Evolutionary conservation across 2,797 vertebrate species (phyloP), one percentile per base, ranked within the genome.

Genomic region (Lagocephalus sceleratus): DNA sequence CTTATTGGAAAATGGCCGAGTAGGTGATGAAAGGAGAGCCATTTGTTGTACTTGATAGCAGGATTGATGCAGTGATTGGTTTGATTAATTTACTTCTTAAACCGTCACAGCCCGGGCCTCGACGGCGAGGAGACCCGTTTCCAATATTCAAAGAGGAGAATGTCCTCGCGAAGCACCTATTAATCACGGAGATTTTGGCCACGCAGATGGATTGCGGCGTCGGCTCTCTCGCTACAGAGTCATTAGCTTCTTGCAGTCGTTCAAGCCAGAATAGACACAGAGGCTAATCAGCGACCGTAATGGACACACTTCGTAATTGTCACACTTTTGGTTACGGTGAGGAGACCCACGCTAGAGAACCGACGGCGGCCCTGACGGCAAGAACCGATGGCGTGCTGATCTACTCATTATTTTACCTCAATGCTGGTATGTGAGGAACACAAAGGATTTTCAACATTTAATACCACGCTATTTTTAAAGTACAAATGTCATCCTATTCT

Each of bases 291-390:
- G 84, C 79, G 42, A 71, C 82, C 66, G 73, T 91, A 91, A 92
- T 91, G 86, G 91, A 90, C 88, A 89, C 80, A 88, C 86, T 91
- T 90, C 88, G 89, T 92, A 90, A 90, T 85, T 89, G 90, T 91
- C 89, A 89, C 73, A 82, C 83, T 77, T 76, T 73, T 39, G 68
- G 52, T 75, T 67, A 65, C 41, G 61, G 68, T 75, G 50, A 71
- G 20, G 57, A 82, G 73, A 71, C 57, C 56, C 66, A 54, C 57
- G 61, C 66, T 48, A 50, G 25, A 51, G 54, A 79, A 74, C 63
- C 63, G 54, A 69, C 23, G 68, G 74, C 60, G 60, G 72, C 76
- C 78, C 82, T 79, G 75, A 84, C 81, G 39, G 54, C 47, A 54
- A 54, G 68, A 78, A 75, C 68, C 54, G 46, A 67, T 62, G 65